Conservation (phyloP, 2,797 vertebrate genomes). For the Tarsius wallacei region DNA sequence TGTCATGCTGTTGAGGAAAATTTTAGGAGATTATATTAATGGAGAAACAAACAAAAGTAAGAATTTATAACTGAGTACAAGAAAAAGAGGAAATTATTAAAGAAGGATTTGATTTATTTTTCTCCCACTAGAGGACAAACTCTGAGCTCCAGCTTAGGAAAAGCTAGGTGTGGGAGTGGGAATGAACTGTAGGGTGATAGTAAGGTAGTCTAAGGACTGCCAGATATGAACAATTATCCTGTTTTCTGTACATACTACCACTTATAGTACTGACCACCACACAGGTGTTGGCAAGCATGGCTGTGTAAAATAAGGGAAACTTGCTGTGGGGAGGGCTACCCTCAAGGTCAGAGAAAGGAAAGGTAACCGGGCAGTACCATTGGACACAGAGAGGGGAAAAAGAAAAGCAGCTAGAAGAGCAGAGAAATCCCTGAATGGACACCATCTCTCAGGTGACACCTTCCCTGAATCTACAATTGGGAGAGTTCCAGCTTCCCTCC, state of each 20-base stretch:
- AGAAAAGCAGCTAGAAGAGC: background rate
- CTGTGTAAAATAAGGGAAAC: background rate
- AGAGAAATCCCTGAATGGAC: background rate
- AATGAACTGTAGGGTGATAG: rapidly evolving
- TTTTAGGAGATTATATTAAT: background rate
- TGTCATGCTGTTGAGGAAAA: background rate
- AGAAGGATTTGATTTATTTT: background rate
- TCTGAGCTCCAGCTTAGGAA: background rate
- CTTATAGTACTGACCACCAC: background rate
- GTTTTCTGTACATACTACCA: background rate
- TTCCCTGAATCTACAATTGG: background rate
- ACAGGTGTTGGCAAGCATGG: background rate
- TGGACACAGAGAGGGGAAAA: background rate
- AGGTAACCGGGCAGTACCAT: rapidly evolving
- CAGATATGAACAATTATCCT: background rate
- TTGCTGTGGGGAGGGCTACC: background rate
- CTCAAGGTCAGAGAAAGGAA: background rate
- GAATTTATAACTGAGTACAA: background rate
- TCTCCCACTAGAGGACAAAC: background rate
- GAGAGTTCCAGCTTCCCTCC: background rate
- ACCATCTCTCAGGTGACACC: background rate
- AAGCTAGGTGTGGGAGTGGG: background rate
- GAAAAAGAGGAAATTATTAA: background rate
- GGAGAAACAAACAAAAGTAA: background rate
- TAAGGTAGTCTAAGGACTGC: background rate